phyloP scores from a whole-genome alignment of 92 coral and sea anemone species.

The Nematostella vectensis region DNA sequence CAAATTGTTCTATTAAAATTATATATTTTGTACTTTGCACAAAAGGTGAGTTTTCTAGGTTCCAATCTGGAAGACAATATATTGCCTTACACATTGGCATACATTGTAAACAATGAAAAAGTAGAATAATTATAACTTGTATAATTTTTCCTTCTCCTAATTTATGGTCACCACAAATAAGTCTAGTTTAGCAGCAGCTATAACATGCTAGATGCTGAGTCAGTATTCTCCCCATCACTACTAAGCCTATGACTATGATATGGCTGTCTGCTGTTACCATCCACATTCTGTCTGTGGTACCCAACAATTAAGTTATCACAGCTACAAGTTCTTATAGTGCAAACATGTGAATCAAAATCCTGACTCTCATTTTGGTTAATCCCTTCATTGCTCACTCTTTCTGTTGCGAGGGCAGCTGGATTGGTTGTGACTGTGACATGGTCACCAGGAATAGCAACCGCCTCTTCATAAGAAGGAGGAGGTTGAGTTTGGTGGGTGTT shows the following conservation, averaged over 20 bases:
- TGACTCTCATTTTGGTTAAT: too few relatives aligned
- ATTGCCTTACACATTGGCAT: too few relatives aligned
- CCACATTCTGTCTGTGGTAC: neutral
- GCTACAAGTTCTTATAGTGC: neutral
- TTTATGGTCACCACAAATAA: too few relatives aligned
- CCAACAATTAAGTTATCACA: neutral
- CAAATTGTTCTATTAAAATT: too few relatives aligned
- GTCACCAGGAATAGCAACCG: slow-evolving; percentile 27
- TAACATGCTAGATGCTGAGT: too few relatives aligned
- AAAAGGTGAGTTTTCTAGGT: too few relatives aligned
- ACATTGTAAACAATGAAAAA: too few relatives aligned
- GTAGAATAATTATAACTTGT: too few relatives aligned
- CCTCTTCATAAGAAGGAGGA: slow-evolving; percentile 86
- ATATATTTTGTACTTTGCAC: too few relatives aligned
- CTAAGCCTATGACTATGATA: slow-evolving; percentile 19
- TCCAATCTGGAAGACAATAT: too few relatives aligned
- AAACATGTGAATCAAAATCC: neutral
- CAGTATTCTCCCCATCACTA: slow-evolving; percentile 1
- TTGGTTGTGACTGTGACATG: slow-evolving; percentile 1
- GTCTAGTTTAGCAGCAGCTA: too few relatives aligned
- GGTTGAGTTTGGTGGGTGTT: slow-evolving; percentile 19
- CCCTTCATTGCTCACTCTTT: neutral
- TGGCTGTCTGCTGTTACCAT: slow-evolving; percentile 12
- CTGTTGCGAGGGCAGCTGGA: neutral
- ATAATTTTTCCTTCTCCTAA: too few relatives aligned